Evolutionary conservation across 2,888 invertebrate genomes (phyloP).

Genomic region (Athalia circularis): DNA sequence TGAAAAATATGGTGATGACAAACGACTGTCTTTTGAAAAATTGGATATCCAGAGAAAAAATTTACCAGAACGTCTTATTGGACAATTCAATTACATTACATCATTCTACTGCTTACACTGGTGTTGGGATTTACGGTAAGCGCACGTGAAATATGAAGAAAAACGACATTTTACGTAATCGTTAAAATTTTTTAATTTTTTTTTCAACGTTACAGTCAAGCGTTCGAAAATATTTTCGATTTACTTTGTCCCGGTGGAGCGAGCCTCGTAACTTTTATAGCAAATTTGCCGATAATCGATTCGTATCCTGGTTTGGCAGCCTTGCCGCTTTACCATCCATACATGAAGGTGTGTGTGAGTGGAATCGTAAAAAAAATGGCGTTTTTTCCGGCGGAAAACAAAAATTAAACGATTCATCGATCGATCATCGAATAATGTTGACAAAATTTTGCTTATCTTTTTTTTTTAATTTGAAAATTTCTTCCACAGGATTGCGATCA

Average conservation of each 20-base stretch:
- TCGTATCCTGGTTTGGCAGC: slow-evolving; percentile 80
- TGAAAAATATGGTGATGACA: slow-evolving; percentile 75
- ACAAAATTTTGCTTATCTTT: too few relatives aligned
- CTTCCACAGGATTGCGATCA: slow-evolving; percentile 77
- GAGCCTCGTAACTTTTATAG: slow-evolving; percentile 82
- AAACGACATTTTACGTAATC: background rate
- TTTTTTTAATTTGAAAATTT: too few relatives aligned
- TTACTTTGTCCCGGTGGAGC: slow-evolving; percentile 82
- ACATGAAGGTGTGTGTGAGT: slow-evolving; percentile 75
- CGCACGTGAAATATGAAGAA: background rate
- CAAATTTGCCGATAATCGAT: slow-evolving; percentile 82
- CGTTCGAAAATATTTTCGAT: slow-evolving; percentile 79
- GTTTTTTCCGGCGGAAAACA: too few relatives aligned
- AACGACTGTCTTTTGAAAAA: slow-evolving; percentile 73
- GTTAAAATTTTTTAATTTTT: background rate
- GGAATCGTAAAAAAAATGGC: too few relatives aligned
- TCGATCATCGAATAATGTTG: too few relatives aligned
- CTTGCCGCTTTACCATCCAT: slow-evolving; percentile 78
- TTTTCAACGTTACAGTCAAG: slow-evolving; percentile 5
- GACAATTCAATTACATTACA: slow-evolving; percentile 81
- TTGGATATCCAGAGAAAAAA: slow-evolving; percentile 78
- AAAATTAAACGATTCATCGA: too few relatives aligned
- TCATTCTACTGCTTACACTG: slow-evolving; percentile 89
- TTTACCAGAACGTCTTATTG: slow-evolving; percentile 75
- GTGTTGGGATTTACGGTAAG: slow-evolving; percentile 84